Percentiles rank a stretch among this genome's conserved stretches.
Conservation (phyloP, 2,797 vertebrate genomes). For the Dendrocincla fuliginosa region DNA sequence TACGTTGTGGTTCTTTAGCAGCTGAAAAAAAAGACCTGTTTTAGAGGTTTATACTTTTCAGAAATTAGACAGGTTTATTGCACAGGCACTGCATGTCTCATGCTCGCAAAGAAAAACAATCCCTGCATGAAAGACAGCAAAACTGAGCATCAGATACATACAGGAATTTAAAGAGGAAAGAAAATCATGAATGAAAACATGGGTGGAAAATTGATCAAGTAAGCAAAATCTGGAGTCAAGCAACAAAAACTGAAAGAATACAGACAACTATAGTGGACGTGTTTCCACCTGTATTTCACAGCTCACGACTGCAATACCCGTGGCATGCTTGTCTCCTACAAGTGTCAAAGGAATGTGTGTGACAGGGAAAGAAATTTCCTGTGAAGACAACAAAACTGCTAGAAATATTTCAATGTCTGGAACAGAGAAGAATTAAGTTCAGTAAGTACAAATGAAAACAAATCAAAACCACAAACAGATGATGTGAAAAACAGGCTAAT, state of each 20-base stretch:
- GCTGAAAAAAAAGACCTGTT: slow-evolving; percentile 70
- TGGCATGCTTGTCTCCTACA: background rate
- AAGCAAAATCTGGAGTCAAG: background rate
- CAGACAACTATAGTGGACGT: background rate
- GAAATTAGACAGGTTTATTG: background rate
- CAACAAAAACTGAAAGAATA: background rate
- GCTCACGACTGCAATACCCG: background rate
- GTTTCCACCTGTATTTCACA: background rate
- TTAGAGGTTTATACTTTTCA: background rate
- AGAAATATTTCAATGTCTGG: background rate
- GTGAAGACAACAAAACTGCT: background rate
- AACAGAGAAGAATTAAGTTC: slow-evolving; percentile 11
- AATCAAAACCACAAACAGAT: background rate
- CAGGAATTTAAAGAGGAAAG: background rate
- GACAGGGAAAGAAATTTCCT: background rate
- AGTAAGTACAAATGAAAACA: background rate
- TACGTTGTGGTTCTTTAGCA: slow-evolving; percentile 60
- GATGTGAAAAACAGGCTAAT: background rate
- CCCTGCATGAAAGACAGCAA: background rate
- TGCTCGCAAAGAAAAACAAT: background rate
- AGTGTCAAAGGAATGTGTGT: background rate
- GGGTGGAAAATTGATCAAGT: background rate
- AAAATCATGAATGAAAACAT: background rate
- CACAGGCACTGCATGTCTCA: background rate
- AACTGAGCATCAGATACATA: background rate